Percentiles rank a stretch among this genome's conserved stretches.
These are phyloP conservation scores for Hippocampus barbouri DNA, from an alignment of 2,113 vertebrate species.

Conservation along the genomic window DNA sequence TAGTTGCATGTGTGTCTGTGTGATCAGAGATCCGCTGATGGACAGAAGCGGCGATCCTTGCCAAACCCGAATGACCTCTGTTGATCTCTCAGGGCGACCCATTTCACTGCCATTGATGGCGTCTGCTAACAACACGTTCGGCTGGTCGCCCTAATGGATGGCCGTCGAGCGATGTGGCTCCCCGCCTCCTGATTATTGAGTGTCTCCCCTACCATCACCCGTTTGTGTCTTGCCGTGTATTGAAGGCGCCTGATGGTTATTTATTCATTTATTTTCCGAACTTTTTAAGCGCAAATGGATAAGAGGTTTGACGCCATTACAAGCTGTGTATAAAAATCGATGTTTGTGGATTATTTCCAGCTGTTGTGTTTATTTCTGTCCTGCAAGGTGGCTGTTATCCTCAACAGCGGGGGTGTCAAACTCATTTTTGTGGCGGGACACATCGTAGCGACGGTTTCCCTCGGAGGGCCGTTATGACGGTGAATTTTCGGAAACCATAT, in stretches of 20 bases:
- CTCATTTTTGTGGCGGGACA: no score
- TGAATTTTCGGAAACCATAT: no score
- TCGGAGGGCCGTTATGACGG: no score
- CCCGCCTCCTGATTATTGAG: not conserved
- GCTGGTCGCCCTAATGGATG: conserved; percentile 11
- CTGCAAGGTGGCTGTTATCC: no score
- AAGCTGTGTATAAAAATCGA: not conserved
- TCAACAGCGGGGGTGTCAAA: no score
- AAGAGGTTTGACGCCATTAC: not conserved
- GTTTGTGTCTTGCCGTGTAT: not conserved
- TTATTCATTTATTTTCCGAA: not conserved
- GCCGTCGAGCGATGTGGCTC: not conserved
- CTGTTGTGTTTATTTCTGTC: not conserved
- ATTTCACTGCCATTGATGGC: conserved; percentile 7
- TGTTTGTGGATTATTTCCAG: not conserved
- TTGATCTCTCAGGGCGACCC: not conserved
- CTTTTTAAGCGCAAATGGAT: not conserved
- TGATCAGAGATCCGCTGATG: not conserved
- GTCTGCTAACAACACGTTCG: not conserved
- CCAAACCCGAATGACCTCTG: conserved; percentile 12
- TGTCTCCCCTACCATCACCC: not conserved
- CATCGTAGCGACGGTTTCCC: no score
- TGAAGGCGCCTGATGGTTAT: no score
- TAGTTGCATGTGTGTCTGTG: conserved; percentile 11
- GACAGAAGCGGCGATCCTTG: not conserved